Base-by-base conservation (phyloP, 1,140 invertebrate genomes). In the Saxidomus purpurata region DNA sequence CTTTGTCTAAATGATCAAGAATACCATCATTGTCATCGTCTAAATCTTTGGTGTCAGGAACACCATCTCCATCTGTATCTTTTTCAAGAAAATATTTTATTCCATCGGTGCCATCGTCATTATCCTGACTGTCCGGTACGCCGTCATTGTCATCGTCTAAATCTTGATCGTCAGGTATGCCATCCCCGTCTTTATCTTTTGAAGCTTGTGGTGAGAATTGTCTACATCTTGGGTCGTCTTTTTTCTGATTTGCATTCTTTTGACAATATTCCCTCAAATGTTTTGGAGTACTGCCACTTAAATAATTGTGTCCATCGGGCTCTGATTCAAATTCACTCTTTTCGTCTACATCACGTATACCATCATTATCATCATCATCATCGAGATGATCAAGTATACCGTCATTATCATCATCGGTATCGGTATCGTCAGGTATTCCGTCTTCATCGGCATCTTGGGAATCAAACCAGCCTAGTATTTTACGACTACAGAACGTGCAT, bases 271-370 rank as follows among this genome's bases (percentile, higher is more conserved):
- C 82, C 61, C 91, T 90, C 25, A 79, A 59, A 61, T 92, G 59
- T 81, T 93, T 92, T 22, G 93, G 93, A 52, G 94, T 94, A n/a
- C 94, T 94, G 90, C 94, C 93, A 55, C 90, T 91, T 89, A 94
- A 92, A 79, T 85, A 90, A 90, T 76, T 95, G 93, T 83, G 92
- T 84, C 31, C 93, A 84, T 94, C 93, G 76, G 90, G 90, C 79
- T 95, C 93, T 49, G 92, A 81, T 61, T 94, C 94, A 28, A 92
- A 34, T 52, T 91, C 36, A 88, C 95, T 93, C 34, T 92, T 52
- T 34, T 95, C 93, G 43, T 92, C 47, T 63, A 93, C 87, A 85
- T 94, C 93, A 8, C 91, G 92, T 67, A 93, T 93, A n/a, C 92
- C 93, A 85, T 94, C 93, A 90, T 36, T 81, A 36, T 69, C 43